Conservation (phyloP, 2,888 invertebrate species). For the Andrena bicolor region DNA sequence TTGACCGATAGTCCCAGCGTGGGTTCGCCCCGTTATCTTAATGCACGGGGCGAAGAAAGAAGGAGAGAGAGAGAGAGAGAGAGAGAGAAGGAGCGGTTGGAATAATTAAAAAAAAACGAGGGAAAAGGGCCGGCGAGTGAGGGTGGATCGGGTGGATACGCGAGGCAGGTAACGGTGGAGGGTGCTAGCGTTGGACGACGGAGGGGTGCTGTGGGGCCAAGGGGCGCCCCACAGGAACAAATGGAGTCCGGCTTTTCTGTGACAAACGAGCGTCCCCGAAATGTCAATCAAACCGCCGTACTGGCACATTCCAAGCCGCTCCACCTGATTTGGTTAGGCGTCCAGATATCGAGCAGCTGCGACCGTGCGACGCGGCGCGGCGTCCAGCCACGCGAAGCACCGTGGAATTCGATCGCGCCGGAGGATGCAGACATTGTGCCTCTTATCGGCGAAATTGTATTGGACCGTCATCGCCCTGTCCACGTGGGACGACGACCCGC, state of each 20-base stretch:
- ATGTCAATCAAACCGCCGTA: constrained; percentile 80
- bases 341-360: constrained; percentile 64
- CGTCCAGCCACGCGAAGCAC: neutral
- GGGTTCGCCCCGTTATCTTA: constrained; percentile 75
- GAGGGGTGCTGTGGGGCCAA: neutral
- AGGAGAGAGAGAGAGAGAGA: constrained; percentile 52
- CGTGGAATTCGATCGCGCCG: constrained; percentile 26
- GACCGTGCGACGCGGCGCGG: neutral
- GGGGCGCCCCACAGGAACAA: constrained; percentile 50
- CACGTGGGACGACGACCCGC: neutral
- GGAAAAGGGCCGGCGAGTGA: constrained; percentile 21
- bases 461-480: neutral
- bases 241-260: constrained; percentile 75
- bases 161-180: neutral
- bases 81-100: constrained; percentile 44
- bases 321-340: constrained; percentile 75
- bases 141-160: constrained; percentile 29
- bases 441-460: constrained; percentile 27
- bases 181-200: neutral
- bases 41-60: constrained; percentile 63
- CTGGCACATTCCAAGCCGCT: constrained; percentile 77
- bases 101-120: constrained; percentile 70
- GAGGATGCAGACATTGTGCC: neutral
- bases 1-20: constrained; percentile 79
- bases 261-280: constrained; percentile 84